Evolutionary conservation across 2,113 vertebrate genomes (phyloP), one percentile per base, ranked within the genome.

Genomic region (Trichomycterus rosablanca): DNA sequence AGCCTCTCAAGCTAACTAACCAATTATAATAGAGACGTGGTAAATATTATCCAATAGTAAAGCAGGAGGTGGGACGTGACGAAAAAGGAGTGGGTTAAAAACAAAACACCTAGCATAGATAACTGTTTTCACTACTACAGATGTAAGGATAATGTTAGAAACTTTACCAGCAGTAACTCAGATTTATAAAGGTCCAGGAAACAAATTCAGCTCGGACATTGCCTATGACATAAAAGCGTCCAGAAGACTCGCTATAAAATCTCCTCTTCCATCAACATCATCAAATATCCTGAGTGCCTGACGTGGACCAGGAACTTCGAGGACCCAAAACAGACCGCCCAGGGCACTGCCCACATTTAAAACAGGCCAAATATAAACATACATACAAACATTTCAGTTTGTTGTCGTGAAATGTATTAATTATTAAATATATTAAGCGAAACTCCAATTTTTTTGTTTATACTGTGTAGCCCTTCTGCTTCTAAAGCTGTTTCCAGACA

Each of bases 271-370:
- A 59, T 37, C 66, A 49, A 24, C 26, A 48, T 55, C 15, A 26
- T 16, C 68, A 58, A 10, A 45, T 12, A 52, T 49, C 66, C 35
- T 16, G 18, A 3, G n/a, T n/a, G n/a, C 63, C 78, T 81, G 83
- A 97, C 93, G 93, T 95, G 93, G 92, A 90, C 72, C 64, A 74
- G 75, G 80, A 89, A 87, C 65, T 66, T 11, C 46, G 43, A 80
- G 74, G 80, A 67, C 83, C 80, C 68, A 83, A 75, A 87, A 88
- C 83, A 83, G 72, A 75, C 69, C 20, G 68, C 8, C 81, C 15
- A n/a, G 12, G 14, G 37, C 5, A 14, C 2, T 56, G 89, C 90
- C 89, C 80, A 85, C 81, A 50, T n/a, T 59, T 30, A 58, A 63
- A 40, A 20, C 1, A 9, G n/a, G n/a, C n/a, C n/a, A n/a, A n/a